phyloP scores from a whole-genome alignment of 2,888 invertebrate genomes.

The Dynastes hyllus region DNA sequence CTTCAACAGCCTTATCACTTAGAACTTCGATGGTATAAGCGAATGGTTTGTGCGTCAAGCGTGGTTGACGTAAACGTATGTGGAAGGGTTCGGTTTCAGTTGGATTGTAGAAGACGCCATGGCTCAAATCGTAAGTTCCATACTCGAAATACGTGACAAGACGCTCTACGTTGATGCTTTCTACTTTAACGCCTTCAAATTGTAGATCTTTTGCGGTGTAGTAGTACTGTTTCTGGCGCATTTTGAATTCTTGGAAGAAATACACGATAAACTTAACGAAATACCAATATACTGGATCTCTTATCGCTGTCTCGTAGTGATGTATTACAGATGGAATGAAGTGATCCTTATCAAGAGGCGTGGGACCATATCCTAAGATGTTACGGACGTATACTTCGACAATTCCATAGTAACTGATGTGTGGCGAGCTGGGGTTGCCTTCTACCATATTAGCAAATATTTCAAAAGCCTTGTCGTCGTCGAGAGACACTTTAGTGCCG shows the following conservation, averaged over 20 bases:
- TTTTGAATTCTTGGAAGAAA: slow-evolving; percentile 76
- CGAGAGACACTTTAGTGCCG: slow-evolving; percentile 73
- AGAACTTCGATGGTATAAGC: slow-evolving; percentile 74
- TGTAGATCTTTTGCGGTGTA: slow-evolving; percentile 75
- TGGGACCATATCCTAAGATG: slow-evolving; percentile 73
- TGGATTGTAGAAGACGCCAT: slow-evolving; percentile 71
- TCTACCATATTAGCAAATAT: slow-evolving; percentile 79
- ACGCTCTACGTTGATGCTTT: slow-evolving; percentile 78
- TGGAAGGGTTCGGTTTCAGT: slow-evolving; percentile 71
- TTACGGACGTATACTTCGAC: slow-evolving; percentile 74
- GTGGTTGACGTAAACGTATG: slow-evolving; percentile 76
- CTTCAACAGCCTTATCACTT: slow-evolving; percentile 75
- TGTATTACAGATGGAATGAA: slow-evolving; percentile 78
- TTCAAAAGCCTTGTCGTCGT: slow-evolving; percentile 77
- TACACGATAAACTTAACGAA: slow-evolving; percentile 77
- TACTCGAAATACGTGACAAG: slow-evolving; percentile 80
- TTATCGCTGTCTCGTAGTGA: slow-evolving; percentile 77
- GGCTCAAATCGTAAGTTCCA: slow-evolving; percentile 72
- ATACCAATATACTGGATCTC: slow-evolving; percentile 82
- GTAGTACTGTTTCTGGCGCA: slow-evolving; percentile 70
- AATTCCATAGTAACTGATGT: slow-evolving; percentile 76
- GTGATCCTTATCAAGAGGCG: slow-evolving; percentile 67
- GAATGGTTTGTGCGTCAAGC: slow-evolving; percentile 80
- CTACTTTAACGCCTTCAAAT: slow-evolving; percentile 77
- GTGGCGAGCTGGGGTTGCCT: slow-evolving; percentile 77